Evolutionary conservation across 1,140 invertebrate genomes (phyloP), one percentile per base, ranked within the genome.

Genomic region (Aphis gossypii): DNA sequence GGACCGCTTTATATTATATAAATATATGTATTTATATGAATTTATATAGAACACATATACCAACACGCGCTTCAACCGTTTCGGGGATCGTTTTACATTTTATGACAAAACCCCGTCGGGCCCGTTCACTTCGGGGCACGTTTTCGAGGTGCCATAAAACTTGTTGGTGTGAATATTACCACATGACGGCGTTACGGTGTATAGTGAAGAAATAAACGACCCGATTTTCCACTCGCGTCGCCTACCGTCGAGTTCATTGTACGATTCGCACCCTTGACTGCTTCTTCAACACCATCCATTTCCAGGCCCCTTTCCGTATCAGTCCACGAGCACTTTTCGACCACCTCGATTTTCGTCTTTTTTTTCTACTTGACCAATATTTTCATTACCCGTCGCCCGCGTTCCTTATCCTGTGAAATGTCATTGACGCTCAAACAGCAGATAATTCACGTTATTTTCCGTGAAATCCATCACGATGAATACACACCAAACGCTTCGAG

Each of bases 151-250:
- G 11, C 83, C 83, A 44, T 86, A 86, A 86, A 86, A 86, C 41
- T 86, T 86, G 83, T 86, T 41, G 83, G 83, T 86, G 83, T 86
- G 41, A 86, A 86, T 25, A 44, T 86, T 86, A 86, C 41, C 83
- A 86, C 83, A 41, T 86, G 83, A 46, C 83, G 41, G 60, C 30
- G 30, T 30, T 86, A 38, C n/a, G 76, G 76, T 82, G 14, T 21
- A 83, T 25, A 25, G 83, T 25, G 38, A 86, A 44, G 41, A 86
- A 86, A 86, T 44, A 86, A 86, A 86, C 38, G 38, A 86, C 41
- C 83, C 83, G 41, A 83, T 68, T 68, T 68, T 68, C 60, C 60
- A 68, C 60, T 68, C 25, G 60, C 9, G 60, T 68, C 60, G 9
- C 60, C 25, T 30, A 30, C 30, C 60, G 3, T 68, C 38, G 21